phyloP scores from a whole-genome alignment of 2,797 vertebrate species.

The Rhinophrynus dorsalis region DNA sequence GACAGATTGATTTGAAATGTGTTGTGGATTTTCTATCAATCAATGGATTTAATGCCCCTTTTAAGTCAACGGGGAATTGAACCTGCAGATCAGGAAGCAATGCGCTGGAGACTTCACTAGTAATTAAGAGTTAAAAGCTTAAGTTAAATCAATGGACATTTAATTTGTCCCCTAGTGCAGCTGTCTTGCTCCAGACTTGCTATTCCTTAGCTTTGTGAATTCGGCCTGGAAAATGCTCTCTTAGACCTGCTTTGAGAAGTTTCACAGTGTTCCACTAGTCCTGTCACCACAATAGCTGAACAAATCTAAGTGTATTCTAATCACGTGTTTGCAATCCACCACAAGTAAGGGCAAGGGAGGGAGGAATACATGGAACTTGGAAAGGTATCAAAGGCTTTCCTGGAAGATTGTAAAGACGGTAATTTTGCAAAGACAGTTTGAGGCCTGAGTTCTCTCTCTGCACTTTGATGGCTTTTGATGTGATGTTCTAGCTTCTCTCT shows the following conservation, averaged over 20 bases:
- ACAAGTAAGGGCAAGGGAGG: not conserved
- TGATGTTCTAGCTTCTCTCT: constrained; percentile 26
- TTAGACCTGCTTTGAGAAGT: not conserved
- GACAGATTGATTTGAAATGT: too few relatives aligned
- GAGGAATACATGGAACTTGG: constrained; percentile 18
- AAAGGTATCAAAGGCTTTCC: constrained; percentile 32
- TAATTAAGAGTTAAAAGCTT: too few relatives aligned
- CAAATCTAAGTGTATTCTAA: constrained; percentile 34
- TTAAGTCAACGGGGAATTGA: too few relatives aligned
- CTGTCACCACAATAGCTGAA: not conserved
- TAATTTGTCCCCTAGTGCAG: too few relatives aligned
- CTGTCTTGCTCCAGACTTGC: too few relatives aligned
- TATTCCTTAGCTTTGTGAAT: too few relatives aligned
- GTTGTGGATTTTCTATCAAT: too few relatives aligned
- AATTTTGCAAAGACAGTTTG: constrained; percentile 38
- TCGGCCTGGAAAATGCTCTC: too few relatives aligned
- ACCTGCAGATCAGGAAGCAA: too few relatives aligned
- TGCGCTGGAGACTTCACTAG: too few relatives aligned
- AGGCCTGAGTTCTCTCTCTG: constrained; percentile 14
- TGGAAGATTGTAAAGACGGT: constrained; percentile 32
- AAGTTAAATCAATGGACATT: too few relatives aligned
- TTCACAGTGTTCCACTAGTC: constrained; percentile 10
- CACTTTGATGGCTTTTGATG: constrained; percentile 39
- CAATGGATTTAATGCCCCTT: too few relatives aligned
- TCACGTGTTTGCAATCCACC: constrained; percentile 17